phyloP scores from a whole-genome alignment of 2,797 vertebrate genomes.

The Scyliorhinus canicula region DNA sequence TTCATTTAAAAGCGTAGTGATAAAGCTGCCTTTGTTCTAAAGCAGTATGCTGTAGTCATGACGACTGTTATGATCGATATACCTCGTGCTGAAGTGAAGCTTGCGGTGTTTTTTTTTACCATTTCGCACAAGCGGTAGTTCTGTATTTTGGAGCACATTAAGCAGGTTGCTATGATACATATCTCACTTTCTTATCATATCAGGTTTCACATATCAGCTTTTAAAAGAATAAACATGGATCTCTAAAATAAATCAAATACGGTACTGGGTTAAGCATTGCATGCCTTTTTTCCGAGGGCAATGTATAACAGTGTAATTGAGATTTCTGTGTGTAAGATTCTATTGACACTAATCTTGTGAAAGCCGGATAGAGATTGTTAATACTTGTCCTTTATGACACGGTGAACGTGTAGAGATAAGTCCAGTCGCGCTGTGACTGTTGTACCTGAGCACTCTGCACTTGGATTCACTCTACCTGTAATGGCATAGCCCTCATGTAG shows the following conservation, averaged over 20 bases:
- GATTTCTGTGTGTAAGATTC: background rate
- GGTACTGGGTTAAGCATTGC: background rate
- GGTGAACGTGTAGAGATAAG: background rate
- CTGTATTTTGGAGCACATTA: background rate
- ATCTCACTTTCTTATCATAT: background rate
- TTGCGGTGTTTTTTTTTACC: background rate
- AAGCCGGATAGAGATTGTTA: background rate
- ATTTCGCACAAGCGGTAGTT: background rate
- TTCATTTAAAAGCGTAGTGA: background rate
- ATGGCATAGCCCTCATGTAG: background rate
- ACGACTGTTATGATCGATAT: background rate
- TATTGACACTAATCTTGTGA: background rate
- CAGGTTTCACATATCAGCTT: background rate
- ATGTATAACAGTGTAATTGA: background rate
- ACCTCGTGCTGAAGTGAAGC: background rate
- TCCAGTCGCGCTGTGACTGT: background rate
- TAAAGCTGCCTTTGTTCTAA: background rate
- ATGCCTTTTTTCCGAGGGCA: background rate
- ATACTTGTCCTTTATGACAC: background rate
- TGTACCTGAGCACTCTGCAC: background rate
- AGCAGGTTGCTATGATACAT: background rate
- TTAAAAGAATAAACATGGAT: background rate
- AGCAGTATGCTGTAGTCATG: background rate
- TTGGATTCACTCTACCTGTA: background rate
- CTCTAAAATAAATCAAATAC: background rate